Evolutionary conservation across 2,797 vertebrate species (phyloP), one percentile per base, ranked within the genome.

Genomic region (Etheostoma perlongum): DNA sequence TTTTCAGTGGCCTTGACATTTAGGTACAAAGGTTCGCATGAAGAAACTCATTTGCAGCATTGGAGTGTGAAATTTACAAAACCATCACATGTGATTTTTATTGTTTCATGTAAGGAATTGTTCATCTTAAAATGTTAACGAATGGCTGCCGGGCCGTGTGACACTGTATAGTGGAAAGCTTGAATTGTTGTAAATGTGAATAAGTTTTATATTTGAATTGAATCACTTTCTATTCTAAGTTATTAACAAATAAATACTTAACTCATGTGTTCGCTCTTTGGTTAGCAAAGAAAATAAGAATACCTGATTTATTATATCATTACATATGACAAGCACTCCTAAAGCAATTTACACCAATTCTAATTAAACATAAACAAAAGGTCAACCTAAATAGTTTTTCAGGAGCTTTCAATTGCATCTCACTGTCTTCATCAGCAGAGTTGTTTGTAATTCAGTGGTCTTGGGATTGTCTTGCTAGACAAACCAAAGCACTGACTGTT

Each of bases 121-220:
- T 72, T 67, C 61, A 47, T 61, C 76, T 2, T 42, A 40, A 52
- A 40, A 49, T 74, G 82, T 66, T 71, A 67, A 65, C 48, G 72
- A 84, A 60, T 73, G 68, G 23, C 55, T 77, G 40, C 68, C 66
- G 18, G 47, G 46, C 27, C 77, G 79, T 79, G 47, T 40, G 54
- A 72, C 66, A 81, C 80, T 90, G 76, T 67, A 60, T 21, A 64
- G 21, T 64, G 74, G 53, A 80, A 81, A 66, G 58, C 51, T 84
- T 88, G 67, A 79, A 72, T 59, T 72, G n/a, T 76, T 88, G 59
- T 80, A 62, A 82, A 86, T 85, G 57, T 79, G 61, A 63, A 25
- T 6, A 70, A 18, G 47, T 87, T 89, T 87, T 91, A 81, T 89
- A 89, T 87, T 88, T 87, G 48, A 76, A 86, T 71, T 80, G 21